These are phyloP conservation scores for Idaea aversata DNA, from an alignment of 2,888 invertebrate genomes.

Conservation along the genomic window DNA sequence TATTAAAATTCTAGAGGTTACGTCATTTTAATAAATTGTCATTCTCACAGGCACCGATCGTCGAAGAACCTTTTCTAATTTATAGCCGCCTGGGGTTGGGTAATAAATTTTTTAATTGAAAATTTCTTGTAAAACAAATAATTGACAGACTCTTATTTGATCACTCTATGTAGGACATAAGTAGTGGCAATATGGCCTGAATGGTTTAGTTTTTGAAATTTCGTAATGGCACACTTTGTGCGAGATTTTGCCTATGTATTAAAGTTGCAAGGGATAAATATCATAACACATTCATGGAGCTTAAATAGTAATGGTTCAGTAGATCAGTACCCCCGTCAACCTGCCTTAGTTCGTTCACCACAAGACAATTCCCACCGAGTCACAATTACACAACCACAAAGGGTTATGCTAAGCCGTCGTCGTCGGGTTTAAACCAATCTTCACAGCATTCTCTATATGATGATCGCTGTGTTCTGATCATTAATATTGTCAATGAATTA, in stretches of 20 bases:
- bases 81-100: no score
- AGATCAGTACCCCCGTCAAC: slow-evolving; percentile 5
- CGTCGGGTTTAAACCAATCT: slow-evolving; percentile 46
- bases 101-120: no score
- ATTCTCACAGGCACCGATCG: no score
- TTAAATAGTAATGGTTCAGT: neutral
- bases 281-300: slow-evolving; percentile 3
- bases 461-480: neutral
- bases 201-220: neutral
- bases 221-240: neutral
- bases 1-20: no score
- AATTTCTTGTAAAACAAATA: no score
- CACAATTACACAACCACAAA: slow-evolving; percentile 37
- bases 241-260: no score
- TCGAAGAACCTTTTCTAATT: no score
- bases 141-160: neutral
- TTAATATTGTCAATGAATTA: neutral
- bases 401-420: slow-evolving; percentile 30
- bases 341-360: neutral
- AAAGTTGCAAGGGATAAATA: no score
- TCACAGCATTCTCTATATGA: slow-evolving; percentile 37
- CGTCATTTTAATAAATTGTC: no score
- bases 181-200: neutral
- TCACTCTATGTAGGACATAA: neutral
- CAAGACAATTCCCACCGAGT: slow-evolving; percentile 25